Conservation (phyloP, 2,888 invertebrate genomes). For the Leptopterna dolabrata region DNA sequence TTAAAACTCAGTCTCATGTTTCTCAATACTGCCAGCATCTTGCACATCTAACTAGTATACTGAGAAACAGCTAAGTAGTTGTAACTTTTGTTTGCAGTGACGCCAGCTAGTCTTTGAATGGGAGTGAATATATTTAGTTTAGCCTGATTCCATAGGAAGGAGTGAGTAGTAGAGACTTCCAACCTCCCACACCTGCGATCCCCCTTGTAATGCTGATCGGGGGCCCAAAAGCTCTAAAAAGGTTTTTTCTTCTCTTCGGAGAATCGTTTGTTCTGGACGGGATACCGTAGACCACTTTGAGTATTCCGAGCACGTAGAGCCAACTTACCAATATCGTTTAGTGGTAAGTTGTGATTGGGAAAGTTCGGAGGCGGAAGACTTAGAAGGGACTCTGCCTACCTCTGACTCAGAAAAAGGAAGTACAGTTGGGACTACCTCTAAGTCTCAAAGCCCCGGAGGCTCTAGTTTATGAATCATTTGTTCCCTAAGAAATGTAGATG, state of each 20-base stretch:
- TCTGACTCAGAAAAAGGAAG: neutral
- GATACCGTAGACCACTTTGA: neutral
- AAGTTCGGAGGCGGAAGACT: slow-evolving; percentile 10
- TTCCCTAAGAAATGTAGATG: neutral
- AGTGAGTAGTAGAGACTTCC: neutral
- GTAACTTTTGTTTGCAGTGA: no score
- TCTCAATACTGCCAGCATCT: no score
- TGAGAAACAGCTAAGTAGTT: no score
- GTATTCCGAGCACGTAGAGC: slow-evolving; percentile 26
- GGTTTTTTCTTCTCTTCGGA: neutral
- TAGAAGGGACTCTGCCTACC: neutral
- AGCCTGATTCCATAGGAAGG: no score
- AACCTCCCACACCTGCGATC: neutral
- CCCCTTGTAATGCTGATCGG: neutral
- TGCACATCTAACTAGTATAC: no score
- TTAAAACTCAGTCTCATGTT: no score
- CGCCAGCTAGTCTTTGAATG: no score
- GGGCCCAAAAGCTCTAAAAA: neutral
- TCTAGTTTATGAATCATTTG: slow-evolving; percentile 30
- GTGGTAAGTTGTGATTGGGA: slow-evolving; percentile 49
- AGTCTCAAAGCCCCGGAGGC: slow-evolving; percentile 15
- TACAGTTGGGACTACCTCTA: slow-evolving; percentile 5
- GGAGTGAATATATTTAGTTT: no score
- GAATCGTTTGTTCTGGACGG: neutral
- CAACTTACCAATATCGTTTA: slow-evolving; percentile 50